A percentile compares a stretch with the other conserved stretches of the same genome.
phyloP scores from a whole-genome alignment of 2,113 vertebrate genomes.

The Oncorhynchus tshawytscha region DNA sequence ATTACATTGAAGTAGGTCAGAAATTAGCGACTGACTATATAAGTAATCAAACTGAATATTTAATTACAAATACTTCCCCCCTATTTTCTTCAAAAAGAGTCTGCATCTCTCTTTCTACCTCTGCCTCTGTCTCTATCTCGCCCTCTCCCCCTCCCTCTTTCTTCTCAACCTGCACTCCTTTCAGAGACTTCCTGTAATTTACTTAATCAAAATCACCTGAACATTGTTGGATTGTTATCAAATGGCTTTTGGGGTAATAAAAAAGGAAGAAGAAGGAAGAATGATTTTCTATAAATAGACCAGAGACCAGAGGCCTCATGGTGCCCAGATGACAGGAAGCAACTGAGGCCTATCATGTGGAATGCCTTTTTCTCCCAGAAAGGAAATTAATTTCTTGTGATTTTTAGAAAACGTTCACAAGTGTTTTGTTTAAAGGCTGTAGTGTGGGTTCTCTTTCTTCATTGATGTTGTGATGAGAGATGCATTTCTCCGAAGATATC shows the following conservation, averaged over 20 bases:
- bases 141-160: constrained; percentile 17
- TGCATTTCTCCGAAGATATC: constrained; percentile 77
- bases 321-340: constrained; percentile 94
- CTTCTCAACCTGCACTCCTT: constrained; percentile 8
- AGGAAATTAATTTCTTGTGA: constrained; percentile 90
- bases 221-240: constrained; percentile 77
- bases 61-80: constrained; percentile 52
- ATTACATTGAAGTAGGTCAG: constrained; percentile 74
- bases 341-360: constrained; percentile 74
- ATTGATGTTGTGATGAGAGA: constrained; percentile 82
- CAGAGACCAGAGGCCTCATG: constrained; percentile 80
- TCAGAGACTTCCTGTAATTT: constrained; percentile 51
- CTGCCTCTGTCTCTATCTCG: not conserved
- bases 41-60: constrained; percentile 71
- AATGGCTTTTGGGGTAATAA: constrained; percentile 80
- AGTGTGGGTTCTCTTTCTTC: constrained; percentile 68
- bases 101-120: not conserved
- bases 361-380: constrained; percentile 84
- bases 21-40: constrained; percentile 59
- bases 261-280: constrained; percentile 56
- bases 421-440: constrained; percentile 82
- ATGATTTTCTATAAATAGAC: constrained; percentile 67
- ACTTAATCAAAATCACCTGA: constrained; percentile 93
- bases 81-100: constrained; percentile 32
- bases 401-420: constrained; percentile 76